Percentiles rank a stretch among this genome's conserved stretches.
Evolutionary conservation across 2,797 vertebrate species (phyloP).

Genomic region (Hyperoplus lanceolatus): DNA sequence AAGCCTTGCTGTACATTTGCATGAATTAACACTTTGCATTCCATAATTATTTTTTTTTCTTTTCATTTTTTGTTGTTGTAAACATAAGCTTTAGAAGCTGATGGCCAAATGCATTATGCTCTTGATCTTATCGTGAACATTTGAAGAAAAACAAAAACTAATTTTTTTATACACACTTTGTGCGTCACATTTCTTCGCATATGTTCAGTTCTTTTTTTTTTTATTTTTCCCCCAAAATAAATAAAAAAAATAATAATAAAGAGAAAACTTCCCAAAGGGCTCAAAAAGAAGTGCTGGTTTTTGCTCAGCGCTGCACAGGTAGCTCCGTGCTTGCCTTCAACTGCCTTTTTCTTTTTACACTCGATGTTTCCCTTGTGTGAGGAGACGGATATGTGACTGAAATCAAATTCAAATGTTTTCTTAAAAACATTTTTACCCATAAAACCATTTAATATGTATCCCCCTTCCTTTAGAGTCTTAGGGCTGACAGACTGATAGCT

Average conservation of each 20-base stretch:
- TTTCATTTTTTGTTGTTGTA: constrained; percentile 78
- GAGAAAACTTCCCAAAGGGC: constrained; percentile 88
- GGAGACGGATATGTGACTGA: constrained; percentile 76
- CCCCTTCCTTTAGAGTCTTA: constrained; percentile 99
- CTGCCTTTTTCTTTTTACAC: constrained; percentile 81
- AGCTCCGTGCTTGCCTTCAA: constrained; percentile 89
- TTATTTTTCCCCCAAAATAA: constrained; percentile 70
- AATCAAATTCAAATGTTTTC: constrained; percentile 77
- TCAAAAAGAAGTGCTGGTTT: constrained; percentile 95
- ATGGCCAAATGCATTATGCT: constrained; percentile 91
- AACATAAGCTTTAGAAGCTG: constrained; percentile 93
- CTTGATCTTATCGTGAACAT: constrained; percentile 87
- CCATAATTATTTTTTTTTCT: constrained; percentile 21
- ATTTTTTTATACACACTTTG: constrained; percentile 86
- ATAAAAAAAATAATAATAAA: constrained; percentile 80
- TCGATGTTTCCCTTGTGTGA: constrained; percentile 80
- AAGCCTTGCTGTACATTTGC: constrained; percentile 78
- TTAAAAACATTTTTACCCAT: constrained; percentile 78
- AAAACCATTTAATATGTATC: constrained; percentile 85
- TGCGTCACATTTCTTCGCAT: constrained; percentile 82
- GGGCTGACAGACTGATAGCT: constrained; percentile 99
- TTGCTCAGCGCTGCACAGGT: constrained; percentile 82
- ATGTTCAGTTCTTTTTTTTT: constrained; percentile 59
- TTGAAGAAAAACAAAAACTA: constrained; percentile 78
- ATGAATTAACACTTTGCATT: constrained; percentile 81